A percentile compares a stretch with the other conserved stretches of the same genome.
Evolutionary conservation across 2,113 vertebrate genomes (phyloP).

Genomic region (Carollia perspicillata): DNA sequence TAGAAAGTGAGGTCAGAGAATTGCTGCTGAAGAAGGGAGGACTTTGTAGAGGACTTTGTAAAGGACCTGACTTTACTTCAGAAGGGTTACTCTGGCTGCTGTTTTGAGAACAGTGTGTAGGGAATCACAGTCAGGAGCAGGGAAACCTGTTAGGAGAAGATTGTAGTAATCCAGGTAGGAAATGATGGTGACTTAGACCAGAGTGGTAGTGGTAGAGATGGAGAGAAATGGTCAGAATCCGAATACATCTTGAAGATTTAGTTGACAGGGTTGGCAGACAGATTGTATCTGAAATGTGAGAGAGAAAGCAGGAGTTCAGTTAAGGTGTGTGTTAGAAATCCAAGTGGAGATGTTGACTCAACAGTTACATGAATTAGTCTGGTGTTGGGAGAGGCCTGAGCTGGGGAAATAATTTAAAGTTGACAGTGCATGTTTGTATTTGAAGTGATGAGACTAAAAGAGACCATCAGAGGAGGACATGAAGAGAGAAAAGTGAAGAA

Average conservation of each 20-base stretch:
- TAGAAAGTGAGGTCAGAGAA: neutral
- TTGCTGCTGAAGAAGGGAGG: neutral
- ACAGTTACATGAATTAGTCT: neutral
- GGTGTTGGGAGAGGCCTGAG: neutral
- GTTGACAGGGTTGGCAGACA: neutral
- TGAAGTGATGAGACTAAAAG: neutral
- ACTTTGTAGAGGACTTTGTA: neutral
- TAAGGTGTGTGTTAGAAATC: neutral
- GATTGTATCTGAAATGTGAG: conserved; percentile 27
- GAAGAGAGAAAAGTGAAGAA: neutral
- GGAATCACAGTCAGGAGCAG: neutral
- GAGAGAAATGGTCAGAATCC: neutral
- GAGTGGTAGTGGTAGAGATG: neutral
- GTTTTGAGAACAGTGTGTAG: neutral
- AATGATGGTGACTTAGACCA: neutral
- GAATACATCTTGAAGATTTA: conserved; percentile 5
- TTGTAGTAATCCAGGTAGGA: neutral
- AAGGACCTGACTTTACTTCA: neutral
- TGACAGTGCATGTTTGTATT: neutral
- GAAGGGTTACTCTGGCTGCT: neutral
- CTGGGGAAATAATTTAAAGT: conserved; percentile 6
- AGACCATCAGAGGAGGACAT: neutral
- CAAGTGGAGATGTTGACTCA: neutral
- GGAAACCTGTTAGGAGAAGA: neutral
- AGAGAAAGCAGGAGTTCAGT: conserved; percentile 9